These are phyloP conservation scores for Australoheros scitulus DNA, from an alignment of 2,113 vertebrate genomes.

Conservation along the genomic window DNA sequence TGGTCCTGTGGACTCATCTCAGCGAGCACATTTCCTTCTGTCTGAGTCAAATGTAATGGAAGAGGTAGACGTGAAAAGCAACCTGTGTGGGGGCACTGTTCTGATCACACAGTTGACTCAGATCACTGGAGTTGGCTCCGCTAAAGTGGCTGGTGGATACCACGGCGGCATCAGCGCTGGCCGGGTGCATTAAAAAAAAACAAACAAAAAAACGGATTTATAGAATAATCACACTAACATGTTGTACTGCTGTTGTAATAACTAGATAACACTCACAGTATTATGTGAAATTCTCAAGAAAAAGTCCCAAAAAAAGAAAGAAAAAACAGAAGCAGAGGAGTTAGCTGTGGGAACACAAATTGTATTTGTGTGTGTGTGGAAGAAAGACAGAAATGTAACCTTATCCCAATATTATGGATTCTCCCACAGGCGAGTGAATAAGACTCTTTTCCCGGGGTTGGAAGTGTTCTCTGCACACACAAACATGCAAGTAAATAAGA, in stretches of 20 bases:
- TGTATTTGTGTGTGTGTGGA: constrained; percentile 1
- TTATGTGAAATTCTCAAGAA: constrained; percentile 23
- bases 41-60: constrained; percentile 2
- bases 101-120: constrained; percentile 46
- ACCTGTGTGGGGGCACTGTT: constrained; percentile 9
- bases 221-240: constrained; percentile 34
- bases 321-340: background rate
- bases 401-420: constrained; percentile 34
- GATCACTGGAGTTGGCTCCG: constrained; percentile 14
- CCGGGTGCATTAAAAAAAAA: constrained; percentile 12
- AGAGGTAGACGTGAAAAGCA: background rate
- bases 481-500: background rate
- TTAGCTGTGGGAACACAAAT: background rate
- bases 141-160: constrained; percentile 28
- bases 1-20: constrained; percentile 41
- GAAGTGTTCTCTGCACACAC: background rate
- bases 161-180: constrained; percentile 33
- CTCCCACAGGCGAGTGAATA: constrained; percentile 16
- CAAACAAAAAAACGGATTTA: background rate
- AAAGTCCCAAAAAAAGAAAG: background rate
- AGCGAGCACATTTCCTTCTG: background rate
- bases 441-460: background rate
- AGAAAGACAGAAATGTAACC: constrained; percentile 2
- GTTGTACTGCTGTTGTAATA: constrained; percentile 27
- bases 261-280: constrained; percentile 16